phyloP scores from a whole-genome alignment of 2,797 vertebrate genomes.

The Muscicapa striata region DNA sequence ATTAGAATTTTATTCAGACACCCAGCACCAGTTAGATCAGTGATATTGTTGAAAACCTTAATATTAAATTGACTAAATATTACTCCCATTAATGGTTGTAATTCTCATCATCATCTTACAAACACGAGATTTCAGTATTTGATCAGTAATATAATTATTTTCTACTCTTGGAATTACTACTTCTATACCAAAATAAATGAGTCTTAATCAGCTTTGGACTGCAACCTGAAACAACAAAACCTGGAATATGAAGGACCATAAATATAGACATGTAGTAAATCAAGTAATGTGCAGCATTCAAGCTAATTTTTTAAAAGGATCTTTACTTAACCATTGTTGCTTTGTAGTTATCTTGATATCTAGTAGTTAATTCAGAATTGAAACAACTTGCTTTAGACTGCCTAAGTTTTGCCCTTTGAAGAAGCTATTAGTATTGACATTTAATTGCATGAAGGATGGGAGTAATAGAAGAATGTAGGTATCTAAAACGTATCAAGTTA shows the following conservation, averaged over 20 bases:
- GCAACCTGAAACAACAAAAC: background rate
- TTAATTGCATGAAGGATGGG: background rate
- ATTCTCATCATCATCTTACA: background rate
- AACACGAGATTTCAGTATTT: background rate
- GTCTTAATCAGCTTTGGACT: background rate
- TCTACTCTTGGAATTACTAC: background rate
- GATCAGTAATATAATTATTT: background rate
- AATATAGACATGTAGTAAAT: background rate
- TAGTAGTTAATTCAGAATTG: background rate
- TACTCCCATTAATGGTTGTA: background rate
- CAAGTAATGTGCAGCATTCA: background rate
- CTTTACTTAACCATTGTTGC: background rate
- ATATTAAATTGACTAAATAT: background rate
- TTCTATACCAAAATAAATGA: background rate
- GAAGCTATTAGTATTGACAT: background rate
- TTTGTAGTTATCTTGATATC: background rate
- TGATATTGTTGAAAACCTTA: background rate
- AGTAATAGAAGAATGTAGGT: rapidly evolving
- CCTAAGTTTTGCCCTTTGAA: background rate
- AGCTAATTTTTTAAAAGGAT: rapidly evolving
- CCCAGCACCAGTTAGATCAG: background rate
- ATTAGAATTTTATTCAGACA: background rate
- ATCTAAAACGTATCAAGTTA: background rate
- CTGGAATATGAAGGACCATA: background rate
- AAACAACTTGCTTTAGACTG: background rate